Conservation (phyloP, 2,888 invertebrate genomes). For the Ceratothoa steindachneri region DNA sequence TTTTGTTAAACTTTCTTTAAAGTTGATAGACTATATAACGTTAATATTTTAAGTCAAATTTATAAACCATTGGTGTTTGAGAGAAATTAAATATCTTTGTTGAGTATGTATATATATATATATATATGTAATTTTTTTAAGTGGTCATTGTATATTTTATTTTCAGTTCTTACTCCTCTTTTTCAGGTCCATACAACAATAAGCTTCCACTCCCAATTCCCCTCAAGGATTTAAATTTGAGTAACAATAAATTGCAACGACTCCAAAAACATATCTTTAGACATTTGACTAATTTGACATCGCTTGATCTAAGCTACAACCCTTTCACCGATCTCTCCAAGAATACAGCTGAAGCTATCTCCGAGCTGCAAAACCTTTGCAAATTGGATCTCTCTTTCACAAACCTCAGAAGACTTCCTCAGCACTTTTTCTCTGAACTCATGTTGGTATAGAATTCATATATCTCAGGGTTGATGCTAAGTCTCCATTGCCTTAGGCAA, state of each 20-base stretch:
- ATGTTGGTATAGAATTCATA: not conserved
- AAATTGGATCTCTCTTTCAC: slow-evolving; percentile 1
- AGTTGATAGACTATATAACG: too few species aligned
- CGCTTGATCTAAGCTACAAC: not conserved
- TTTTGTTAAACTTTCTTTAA: too few species aligned
- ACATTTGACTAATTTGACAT: not conserved
- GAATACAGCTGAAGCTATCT: not conserved
- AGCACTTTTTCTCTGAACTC: slow-evolving; percentile 10
- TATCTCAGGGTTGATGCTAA: too few species aligned
- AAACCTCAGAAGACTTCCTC: not conserved
- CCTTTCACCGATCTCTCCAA: not conserved
- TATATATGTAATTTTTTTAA: too few species aligned
- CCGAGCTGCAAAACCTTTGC: not conserved
- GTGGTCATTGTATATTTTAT: too few species aligned
- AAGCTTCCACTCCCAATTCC: not conserved
- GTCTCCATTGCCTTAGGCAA: too few species aligned
- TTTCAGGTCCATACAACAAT: not conserved
- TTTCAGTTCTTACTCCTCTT: too few species aligned
- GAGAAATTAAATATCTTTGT: too few species aligned
- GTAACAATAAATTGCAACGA: not conserved
- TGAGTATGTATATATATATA: too few species aligned
- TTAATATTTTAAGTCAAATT: too few species aligned
- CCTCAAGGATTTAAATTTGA: not conserved
- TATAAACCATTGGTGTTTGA: too few species aligned
- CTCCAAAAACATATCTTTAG: not conserved